Percentiles rank a stretch among this genome's conserved stretches.
Conservation (phyloP, 2,113 vertebrate genomes). For the Recurvirostra avosetta region DNA sequence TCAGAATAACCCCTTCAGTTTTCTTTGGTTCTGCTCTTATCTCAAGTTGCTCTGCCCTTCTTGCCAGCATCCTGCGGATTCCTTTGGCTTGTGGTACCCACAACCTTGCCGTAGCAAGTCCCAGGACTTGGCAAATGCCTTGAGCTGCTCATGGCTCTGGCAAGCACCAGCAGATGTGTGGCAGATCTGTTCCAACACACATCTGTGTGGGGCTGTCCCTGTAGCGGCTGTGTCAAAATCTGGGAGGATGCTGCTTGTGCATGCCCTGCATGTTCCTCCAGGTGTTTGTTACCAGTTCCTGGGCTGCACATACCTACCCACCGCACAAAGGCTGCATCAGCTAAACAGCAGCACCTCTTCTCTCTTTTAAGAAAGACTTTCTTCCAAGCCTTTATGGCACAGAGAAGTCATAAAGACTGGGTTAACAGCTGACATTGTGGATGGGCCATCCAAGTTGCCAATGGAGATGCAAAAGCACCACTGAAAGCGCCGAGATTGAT, state of each 20-base stretch:
- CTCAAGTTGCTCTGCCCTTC: background rate
- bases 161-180: conserved; percentile 22
- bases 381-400: background rate
- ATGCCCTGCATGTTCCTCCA: background rate
- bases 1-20: background rate
- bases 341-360: background rate
- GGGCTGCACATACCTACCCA: background rate
- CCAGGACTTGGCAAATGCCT: conserved; percentile 9
- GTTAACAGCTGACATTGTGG: background rate
- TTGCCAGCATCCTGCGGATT: conserved; percentile 33
- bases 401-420: background rate
- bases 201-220: conserved; percentile 21
- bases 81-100: conserved; percentile 8
- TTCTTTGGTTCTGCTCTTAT: background rate
- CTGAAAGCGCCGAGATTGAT: background rate
- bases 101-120: background rate
- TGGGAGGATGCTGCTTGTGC: background rate
- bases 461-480: background rate
- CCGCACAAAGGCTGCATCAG: background rate
- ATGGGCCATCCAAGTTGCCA: conserved; percentile 14
- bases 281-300: background rate
- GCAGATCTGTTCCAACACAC: conserved; percentile 16
- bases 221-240: background rate
- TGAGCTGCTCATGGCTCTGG: background rate
- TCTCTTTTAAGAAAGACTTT: background rate